Conservation (phyloP, 1,140 invertebrate species). For the Aleiodes sp. region DNA sequence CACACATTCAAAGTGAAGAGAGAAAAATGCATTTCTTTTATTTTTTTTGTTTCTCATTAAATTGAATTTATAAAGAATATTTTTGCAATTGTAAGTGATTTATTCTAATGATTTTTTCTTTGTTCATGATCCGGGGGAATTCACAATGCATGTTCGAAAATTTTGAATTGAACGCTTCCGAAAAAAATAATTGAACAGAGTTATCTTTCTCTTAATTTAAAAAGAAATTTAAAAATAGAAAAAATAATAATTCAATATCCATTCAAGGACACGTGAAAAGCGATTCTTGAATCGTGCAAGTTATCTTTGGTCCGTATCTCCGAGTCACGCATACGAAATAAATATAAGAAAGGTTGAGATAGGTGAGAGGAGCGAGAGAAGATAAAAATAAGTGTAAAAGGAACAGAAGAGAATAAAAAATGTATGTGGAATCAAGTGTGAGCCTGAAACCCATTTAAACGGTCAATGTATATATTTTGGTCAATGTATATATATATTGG, state of each 20-base stretch:
- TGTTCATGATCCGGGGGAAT: too few relatives aligned
- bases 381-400: neutral
- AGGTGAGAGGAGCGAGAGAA: neutral
- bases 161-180: too few relatives aligned
- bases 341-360: constrained; percentile 32
- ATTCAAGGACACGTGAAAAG: constrained; percentile 28
- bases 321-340: constrained; percentile 42
- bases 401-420: neutral
- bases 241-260: neutral
- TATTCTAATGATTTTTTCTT: too few relatives aligned
- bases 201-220: neutral
- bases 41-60: too few relatives aligned
- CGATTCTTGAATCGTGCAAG: constrained; percentile 42
- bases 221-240: neutral
- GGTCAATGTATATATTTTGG: constrained; percentile 9
- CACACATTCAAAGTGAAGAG: too few relatives aligned
- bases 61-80: too few relatives aligned
- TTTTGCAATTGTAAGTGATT: too few relatives aligned
- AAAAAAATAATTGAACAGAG: too few relatives aligned
- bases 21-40: too few relatives aligned
- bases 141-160: too few relatives aligned
- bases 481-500: too few relatives aligned
- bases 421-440: neutral
- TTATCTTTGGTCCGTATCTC: constrained; percentile 39
- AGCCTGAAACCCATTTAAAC: constrained; percentile 9